Conservation (phyloP, 1,140 invertebrate genomes). For the Globodera rostochiensis region DNA sequence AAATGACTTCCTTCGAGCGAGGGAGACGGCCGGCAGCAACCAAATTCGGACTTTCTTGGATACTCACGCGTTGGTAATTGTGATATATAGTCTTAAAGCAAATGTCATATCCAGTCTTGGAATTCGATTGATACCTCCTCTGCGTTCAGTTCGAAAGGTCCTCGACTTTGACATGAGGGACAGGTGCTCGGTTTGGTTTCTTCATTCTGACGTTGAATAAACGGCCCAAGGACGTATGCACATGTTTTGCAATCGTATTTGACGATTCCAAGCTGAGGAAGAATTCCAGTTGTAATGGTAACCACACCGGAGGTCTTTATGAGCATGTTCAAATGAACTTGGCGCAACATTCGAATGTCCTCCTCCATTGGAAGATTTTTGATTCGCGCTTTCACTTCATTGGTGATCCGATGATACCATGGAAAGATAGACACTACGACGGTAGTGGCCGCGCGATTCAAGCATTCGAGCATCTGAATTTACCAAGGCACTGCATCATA, state of each 20-base stretch:
- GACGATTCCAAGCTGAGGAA: slow-evolving; percentile 90
- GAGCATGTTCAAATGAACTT: slow-evolving; percentile 90
- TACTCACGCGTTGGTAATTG: slow-evolving; percentile 95
- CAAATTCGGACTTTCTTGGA: slow-evolving; percentile 85
- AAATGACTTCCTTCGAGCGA: slow-evolving; percentile 93
- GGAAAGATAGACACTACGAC: slow-evolving; percentile 92
- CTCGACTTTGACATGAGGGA: slow-evolving; percentile 93
- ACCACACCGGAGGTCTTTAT: slow-evolving; percentile 91
- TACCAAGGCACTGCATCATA: not conserved
- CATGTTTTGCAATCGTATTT: slow-evolving; percentile 98
- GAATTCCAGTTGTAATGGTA: slow-evolving; percentile 88
- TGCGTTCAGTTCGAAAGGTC: slow-evolving; percentile 81
- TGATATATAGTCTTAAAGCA: slow-evolving; percentile 85
- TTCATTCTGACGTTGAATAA: slow-evolving; percentile 85
- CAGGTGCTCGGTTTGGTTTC: slow-evolving; percentile 94
- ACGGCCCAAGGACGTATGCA: slow-evolving; percentile 90
- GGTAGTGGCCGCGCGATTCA: slow-evolving; percentile 77
- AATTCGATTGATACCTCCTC: slow-evolving; percentile 72
- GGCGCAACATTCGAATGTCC: slow-evolving; percentile 89
- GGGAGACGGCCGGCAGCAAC: slow-evolving; percentile 94
- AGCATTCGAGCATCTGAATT: slow-evolving; percentile 71
- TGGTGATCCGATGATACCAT: slow-evolving; percentile 88
- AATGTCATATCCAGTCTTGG: slow-evolving; percentile 50
- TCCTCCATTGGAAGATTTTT: slow-evolving; percentile 92
- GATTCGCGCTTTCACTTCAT: slow-evolving; percentile 78